Percentiles rank a stretch among this genome's conserved stretches.
These are phyloP conservation scores for Peromyscus polionotus DNA, from an alignment of 2,113 vertebrate genomes.

Conservation along the genomic window DNA sequence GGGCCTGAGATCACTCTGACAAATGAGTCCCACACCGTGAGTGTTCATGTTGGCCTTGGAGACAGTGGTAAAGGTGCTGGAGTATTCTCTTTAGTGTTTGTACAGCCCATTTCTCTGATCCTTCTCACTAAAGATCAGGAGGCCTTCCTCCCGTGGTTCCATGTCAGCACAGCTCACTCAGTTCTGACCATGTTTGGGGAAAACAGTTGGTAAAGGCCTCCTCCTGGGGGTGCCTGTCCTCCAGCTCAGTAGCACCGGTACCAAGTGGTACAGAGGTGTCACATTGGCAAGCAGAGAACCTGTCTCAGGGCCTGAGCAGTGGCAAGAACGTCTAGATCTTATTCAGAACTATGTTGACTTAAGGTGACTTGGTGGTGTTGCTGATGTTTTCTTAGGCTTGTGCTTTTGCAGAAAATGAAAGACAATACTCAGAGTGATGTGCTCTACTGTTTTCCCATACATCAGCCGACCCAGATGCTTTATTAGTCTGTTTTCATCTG, in stretches of 20 bases:
- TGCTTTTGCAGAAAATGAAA: neutral
- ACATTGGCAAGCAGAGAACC: neutral
- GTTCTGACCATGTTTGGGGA: neutral
- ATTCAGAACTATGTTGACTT: neutral
- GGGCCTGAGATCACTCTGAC: slow-evolving; percentile 63
- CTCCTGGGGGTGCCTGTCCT: neutral
- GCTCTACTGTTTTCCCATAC: neutral
- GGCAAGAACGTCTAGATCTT: neutral
- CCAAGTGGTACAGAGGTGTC: neutral
- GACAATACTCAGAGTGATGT: neutral
- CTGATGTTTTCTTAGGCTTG: neutral
- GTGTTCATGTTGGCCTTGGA: neutral
- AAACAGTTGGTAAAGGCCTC: neutral
- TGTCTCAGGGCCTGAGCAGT: neutral
- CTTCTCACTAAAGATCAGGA: neutral
- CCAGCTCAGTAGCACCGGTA: neutral
- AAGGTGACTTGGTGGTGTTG: neutral
- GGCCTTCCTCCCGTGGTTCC: neutral
- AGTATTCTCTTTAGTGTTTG: neutral
- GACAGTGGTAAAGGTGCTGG: neutral
- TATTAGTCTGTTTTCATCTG: neutral
- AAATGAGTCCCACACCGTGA: slow-evolving; percentile 38
- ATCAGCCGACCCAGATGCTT: neutral
- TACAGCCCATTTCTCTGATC: neutral
- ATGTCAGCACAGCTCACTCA: neutral